Percentiles rank a stretch among this genome's conserved stretches.
phyloP scores from a whole-genome alignment of 2,113 vertebrate species.

The Strix uralensis region DNA sequence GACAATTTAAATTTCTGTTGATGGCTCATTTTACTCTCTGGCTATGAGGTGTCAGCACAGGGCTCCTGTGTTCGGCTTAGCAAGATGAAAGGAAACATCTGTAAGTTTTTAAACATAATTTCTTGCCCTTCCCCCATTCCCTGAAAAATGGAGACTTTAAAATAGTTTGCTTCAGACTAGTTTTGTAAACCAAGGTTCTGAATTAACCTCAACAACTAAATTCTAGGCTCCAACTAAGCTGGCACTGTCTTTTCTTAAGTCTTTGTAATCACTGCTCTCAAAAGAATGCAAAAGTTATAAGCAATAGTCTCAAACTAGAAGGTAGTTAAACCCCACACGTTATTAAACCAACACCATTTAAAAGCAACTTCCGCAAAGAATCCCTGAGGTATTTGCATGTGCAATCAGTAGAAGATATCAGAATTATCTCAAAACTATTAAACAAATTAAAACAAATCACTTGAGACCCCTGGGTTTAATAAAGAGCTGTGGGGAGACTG shows the following conservation, averaged over 20 bases:
- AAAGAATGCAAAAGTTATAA: background rate
- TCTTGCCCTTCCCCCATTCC: background rate
- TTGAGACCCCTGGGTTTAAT: background rate
- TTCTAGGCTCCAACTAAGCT: background rate
- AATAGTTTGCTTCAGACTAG: background rate
- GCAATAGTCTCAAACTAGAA: background rate
- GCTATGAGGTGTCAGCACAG: background rate
- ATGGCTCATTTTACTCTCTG: background rate
- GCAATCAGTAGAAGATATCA: background rate
- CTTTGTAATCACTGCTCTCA: background rate
- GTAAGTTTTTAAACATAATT: background rate
- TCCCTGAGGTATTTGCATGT: background rate
- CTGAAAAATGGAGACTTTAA: background rate
- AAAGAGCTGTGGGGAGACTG: background rate
- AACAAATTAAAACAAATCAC: constrained; percentile 1
- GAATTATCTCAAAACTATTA: constrained; percentile 24
- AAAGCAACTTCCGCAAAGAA: background rate
- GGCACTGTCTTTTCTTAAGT: background rate
- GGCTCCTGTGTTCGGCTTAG: background rate
- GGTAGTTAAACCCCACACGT: background rate
- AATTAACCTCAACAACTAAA: background rate
- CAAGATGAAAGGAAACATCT: background rate
- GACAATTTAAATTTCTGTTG: background rate
- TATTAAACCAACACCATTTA: background rate
- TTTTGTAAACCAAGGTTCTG: background rate